Percentiles rank a stretch among this genome's conserved stretches.
These are phyloP conservation scores for Calosoma granatense DNA, from an alignment of 1,140 invertebrate species.

Conservation along the genomic window DNA sequence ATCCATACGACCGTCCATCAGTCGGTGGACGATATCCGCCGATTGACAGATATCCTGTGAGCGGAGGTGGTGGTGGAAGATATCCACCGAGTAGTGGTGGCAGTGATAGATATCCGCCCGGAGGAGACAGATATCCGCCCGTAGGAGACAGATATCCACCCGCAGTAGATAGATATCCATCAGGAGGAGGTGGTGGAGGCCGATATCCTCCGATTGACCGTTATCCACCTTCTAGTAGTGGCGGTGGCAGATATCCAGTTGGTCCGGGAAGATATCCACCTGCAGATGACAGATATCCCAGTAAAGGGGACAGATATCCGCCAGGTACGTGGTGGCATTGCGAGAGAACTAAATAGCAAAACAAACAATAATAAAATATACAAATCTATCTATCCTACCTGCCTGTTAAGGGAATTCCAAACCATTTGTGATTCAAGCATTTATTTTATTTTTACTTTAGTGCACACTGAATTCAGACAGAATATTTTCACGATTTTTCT, in stretches of 20 bases:
- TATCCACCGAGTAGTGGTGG: conserved; percentile 5
- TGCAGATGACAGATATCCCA: conserved; percentile 28
- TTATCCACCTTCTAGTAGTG: conserved; percentile 17
- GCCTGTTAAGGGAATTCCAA: too few relatives aligned
- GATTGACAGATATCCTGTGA: conserved; percentile 23
- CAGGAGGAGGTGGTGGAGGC: conserved; percentile 24
- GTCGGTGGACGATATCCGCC: conserved; percentile 21
- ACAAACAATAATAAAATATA: background rate
- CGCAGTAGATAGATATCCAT: conserved; percentile 22
- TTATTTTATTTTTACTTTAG: background rate
- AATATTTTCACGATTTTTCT: background rate
- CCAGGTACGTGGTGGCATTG: conserved; percentile 6
- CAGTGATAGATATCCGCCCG: conserved; percentile 22
- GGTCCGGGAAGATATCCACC: conserved; percentile 26
- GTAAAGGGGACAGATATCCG: conserved; percentile 31
- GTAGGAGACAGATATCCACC: conserved; percentile 23
- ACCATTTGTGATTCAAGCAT: background rate
- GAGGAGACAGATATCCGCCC: conserved; percentile 29
- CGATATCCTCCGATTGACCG: conserved; percentile 26
- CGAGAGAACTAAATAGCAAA: background rate
- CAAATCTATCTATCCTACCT: too few relatives aligned
- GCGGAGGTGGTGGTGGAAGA: conserved; percentile 16
- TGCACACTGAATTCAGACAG: background rate
- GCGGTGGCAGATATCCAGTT: conserved; percentile 21
- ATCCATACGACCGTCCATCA: conserved; percentile 24